phyloP scores from a whole-genome alignment of 1,140 invertebrate genomes.

The Scaptomyza hsui region DNA sequence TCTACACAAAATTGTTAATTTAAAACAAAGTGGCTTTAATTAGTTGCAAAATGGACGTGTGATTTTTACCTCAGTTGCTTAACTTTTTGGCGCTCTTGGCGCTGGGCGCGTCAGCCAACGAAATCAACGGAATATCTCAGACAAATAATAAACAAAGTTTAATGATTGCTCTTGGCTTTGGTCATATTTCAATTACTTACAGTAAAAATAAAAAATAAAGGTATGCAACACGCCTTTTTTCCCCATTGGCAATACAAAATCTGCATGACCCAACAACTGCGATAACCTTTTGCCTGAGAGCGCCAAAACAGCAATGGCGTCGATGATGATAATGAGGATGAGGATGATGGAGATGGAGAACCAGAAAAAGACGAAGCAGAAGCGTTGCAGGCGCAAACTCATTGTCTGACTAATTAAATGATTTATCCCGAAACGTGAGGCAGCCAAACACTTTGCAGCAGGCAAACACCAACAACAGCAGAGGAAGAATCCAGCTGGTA shows the following conservation, averaged over 20 bases:
- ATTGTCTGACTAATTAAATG: slow-evolving; percentile 82
- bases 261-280: slow-evolving; percentile 31
- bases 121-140: slow-evolving; percentile 12
- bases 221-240: slow-evolving; percentile 54
- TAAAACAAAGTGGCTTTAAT: slow-evolving; percentile 60
- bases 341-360: slow-evolving; percentile 1
- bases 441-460: slow-evolving; percentile 55
- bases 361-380: too few species aligned
- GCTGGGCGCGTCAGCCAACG: slow-evolving; percentile 15
- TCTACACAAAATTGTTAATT: slow-evolving; percentile 40
- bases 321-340: slow-evolving; percentile 4
- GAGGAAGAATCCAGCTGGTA: slow-evolving; percentile 42
- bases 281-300: slow-evolving; percentile 63
- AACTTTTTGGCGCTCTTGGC: background rate
- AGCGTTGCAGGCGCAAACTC: slow-evolving; percentile 52
- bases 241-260: slow-evolving; percentile 12
- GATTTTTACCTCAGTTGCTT: background rate
- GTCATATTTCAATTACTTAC: slow-evolving; percentile 67
- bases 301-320: slow-evolving; percentile 52
- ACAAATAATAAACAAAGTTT: slow-evolving; percentile 49
- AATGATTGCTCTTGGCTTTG: slow-evolving; percentile 48
- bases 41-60: slow-evolving; percentile 46
- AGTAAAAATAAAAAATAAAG: slow-evolving; percentile 32
- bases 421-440: slow-evolving; percentile 81
- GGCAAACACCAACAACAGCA: slow-evolving; percentile 17